Evolutionary conservation across 2,888 invertebrate species (phyloP).

Genomic region (Eristalis intricaria): DNA sequence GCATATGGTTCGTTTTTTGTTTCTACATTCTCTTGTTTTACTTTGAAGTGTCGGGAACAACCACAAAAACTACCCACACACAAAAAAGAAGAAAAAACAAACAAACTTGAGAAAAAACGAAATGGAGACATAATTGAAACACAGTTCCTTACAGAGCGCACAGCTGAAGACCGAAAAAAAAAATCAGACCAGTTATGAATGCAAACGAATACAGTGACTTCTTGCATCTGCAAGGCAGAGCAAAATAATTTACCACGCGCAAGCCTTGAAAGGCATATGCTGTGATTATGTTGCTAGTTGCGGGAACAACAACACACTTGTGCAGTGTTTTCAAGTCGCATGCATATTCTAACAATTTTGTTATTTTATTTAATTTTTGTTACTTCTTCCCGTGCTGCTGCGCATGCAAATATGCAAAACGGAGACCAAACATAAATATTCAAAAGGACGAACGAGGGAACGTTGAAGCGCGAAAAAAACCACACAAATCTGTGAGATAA

Average conservation of each 20-base stretch:
- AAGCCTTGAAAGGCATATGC: not conserved
- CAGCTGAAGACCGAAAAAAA: not conserved
- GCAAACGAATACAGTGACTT: constrained; percentile 17
- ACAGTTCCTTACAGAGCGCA: constrained; percentile 10
- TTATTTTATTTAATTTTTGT: constrained; percentile 9
- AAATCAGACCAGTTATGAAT: constrained; percentile 16
- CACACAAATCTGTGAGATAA: not conserved
- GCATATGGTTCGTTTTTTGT: not conserved
- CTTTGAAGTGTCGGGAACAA: constrained; percentile 11
- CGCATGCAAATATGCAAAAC: not conserved
- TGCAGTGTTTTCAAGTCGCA: not conserved
- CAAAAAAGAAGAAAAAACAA: not conserved
- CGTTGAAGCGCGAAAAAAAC: not conserved
- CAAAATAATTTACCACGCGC: constrained; percentile 6
- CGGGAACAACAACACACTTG: not conserved
- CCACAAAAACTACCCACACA: not conserved
- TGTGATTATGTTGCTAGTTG: not conserved
- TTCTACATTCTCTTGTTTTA: not conserved
- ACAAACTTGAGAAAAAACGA: not conserved
- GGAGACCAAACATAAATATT: constrained; percentile 41
- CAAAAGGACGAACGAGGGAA: constrained; percentile 22
- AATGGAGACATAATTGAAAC: constrained; percentile 31
- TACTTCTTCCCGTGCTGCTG: not conserved
- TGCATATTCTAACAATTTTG: not conserved
- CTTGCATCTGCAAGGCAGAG: constrained; percentile 20